Evolutionary conservation across 1,140 invertebrate species (phyloP).

Genomic region (Bombyx mandarina): DNA sequence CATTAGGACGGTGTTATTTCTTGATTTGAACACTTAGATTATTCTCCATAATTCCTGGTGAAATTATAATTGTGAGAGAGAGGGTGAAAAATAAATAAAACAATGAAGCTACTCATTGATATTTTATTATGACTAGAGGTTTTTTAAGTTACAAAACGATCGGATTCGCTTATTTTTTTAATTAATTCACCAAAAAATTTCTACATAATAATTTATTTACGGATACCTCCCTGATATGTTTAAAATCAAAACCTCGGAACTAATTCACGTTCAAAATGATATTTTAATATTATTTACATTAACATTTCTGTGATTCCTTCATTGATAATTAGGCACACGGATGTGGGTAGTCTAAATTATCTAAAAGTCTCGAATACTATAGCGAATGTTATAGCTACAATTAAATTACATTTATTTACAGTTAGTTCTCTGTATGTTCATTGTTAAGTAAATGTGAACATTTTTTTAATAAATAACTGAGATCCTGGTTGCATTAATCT

Average conservation of each 20-base stretch:
- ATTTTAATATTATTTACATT: conserved; percentile 47
- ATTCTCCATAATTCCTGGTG: too few species aligned
- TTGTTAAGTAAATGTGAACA: conserved; percentile 23
- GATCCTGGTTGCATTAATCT: conserved; percentile 63
- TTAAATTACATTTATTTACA: conserved; percentile 42
- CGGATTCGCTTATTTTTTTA: conserved; percentile 36
- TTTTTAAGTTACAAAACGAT: conserved; percentile 67
- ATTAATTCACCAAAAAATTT: conserved; percentile 52
- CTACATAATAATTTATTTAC: conserved; percentile 31
- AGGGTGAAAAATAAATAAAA: conserved; percentile 16
- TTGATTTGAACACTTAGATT: too few species aligned
- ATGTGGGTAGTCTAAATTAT: conserved; percentile 45
- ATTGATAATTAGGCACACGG: conserved; percentile 53
- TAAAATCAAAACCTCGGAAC: conserved; percentile 62
- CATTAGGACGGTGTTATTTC: too few species aligned
- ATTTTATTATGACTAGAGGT: conserved; percentile 70
- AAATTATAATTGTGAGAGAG: neutral
- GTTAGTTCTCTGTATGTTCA: conserved; percentile 18
- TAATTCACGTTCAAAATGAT: conserved; percentile 26
- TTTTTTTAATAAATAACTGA: conserved; percentile 53
- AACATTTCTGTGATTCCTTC: conserved; percentile 14
- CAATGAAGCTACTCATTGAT: conserved; percentile 38
- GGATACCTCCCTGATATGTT: conserved; percentile 62
- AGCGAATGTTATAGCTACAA: conserved; percentile 13
- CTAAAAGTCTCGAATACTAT: conserved; percentile 20